These are phyloP conservation scores for Centropristis striata DNA, from an alignment of 2,113 vertebrate species.

Conservation along the genomic window DNA sequence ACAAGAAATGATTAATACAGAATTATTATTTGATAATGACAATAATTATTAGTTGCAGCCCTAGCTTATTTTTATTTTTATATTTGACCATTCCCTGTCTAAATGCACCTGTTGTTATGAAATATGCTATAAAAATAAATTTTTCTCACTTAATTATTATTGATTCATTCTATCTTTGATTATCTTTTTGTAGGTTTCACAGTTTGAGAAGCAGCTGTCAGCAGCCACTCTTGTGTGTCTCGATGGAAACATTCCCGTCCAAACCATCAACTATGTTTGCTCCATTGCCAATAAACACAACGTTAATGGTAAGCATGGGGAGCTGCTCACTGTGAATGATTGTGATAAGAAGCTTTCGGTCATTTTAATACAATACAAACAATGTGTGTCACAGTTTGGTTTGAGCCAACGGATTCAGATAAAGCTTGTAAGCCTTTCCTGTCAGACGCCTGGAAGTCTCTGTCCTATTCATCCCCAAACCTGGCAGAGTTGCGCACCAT, in stretches of 20 bases:
- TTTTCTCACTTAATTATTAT: background rate
- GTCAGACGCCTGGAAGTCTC: slow-evolving; percentile 90
- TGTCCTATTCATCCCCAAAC: slow-evolving; percentile 91
- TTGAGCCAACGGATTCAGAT: slow-evolving; percentile 90
- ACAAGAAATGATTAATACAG: background rate
- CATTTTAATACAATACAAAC: slow-evolving; percentile 11
- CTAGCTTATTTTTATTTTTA: background rate
- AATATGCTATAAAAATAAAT: background rate
- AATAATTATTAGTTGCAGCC: background rate
- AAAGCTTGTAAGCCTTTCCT: slow-evolving; percentile 92
- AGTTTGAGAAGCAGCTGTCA: slow-evolving; percentile 87
- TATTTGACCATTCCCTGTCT: background rate
- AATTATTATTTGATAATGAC: background rate
- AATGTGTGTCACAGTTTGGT: slow-evolving; percentile 88
- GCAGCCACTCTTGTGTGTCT: slow-evolving; percentile 88
- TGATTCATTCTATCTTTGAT: background rate
- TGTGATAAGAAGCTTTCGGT: background rate
- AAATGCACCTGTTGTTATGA: background rate
- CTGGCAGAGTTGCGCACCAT: slow-evolving; percentile 89
- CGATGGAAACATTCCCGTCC: slow-evolving; percentile 91
- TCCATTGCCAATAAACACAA: slow-evolving; percentile 85
- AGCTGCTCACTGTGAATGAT: background rate
- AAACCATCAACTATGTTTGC: slow-evolving; percentile 91
- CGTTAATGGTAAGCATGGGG: slow-evolving; percentile 83
- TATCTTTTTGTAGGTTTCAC: slow-evolving; percentile 85